Evolutionary conservation across 2,113 vertebrate species (phyloP).

Genomic region (Montifringilla adamsi): DNA sequence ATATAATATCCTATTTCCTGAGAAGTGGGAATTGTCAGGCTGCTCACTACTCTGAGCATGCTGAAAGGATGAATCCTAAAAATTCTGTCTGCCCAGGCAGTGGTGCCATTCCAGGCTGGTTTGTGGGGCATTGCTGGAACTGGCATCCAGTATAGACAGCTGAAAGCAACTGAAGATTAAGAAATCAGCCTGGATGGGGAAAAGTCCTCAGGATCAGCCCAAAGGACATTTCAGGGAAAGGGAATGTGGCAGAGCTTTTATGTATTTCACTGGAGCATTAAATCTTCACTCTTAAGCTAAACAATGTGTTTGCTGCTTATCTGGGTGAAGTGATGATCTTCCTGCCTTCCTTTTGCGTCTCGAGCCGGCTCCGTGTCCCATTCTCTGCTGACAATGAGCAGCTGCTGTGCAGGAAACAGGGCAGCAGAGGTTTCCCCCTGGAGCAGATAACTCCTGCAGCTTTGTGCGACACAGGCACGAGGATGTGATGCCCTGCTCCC

Average conservation of each 20-base stretch:
- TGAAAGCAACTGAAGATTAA: not conserved
- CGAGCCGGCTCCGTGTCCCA: not conserved
- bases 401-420: conserved; percentile 34
- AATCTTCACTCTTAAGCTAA: conserved; percentile 29
- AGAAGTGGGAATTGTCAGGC: not conserved
- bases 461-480: not conserved
- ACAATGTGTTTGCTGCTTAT: conserved; percentile 41
- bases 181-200: not conserved
- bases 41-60: not conserved
- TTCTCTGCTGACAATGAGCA: conserved; percentile 41
- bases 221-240: not conserved
- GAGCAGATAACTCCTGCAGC: not conserved
- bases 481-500: not conserved
- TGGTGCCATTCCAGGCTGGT: not conserved
- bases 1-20: not conserved
- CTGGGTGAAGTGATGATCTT: conserved; percentile 54
- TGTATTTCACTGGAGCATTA: not conserved
- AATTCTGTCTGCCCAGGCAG: not conserved
- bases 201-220: not conserved
- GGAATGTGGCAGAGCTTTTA: not conserved
- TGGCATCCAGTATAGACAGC: not conserved
- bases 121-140: not conserved
- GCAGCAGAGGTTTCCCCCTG: conserved; percentile 9
- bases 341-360: conserved; percentile 14
- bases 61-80: not conserved